Percentiles rank a stretch among this genome's conserved stretches.
Evolutionary conservation across 2,113 vertebrate species (phyloP).

Genomic region (Excalfactoria chinensis): DNA sequence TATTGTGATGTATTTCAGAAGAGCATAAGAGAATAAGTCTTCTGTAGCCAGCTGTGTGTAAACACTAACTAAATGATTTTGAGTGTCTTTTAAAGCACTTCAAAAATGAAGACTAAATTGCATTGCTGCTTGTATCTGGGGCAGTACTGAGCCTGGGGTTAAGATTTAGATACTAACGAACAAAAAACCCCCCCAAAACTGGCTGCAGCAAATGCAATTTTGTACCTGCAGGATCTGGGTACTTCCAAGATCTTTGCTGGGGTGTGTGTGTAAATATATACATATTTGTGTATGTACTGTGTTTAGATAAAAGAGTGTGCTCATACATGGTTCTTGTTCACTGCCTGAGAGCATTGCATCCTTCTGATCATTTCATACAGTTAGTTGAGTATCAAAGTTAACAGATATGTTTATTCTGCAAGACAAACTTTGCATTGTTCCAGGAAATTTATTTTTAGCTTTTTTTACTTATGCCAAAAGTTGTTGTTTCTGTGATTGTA

Average conservation of each 20-base stretch:
- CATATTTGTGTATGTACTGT: rapidly evolving
- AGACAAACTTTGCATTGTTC: background rate
- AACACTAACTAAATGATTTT: background rate
- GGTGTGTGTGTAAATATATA: background rate
- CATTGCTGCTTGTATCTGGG: background rate
- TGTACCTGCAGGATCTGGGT: background rate
- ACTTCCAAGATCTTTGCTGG: background rate
- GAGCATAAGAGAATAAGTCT: background rate
- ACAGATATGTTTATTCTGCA: background rate
- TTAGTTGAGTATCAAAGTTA: background rate
- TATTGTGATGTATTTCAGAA: background rate
- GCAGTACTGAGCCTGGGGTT: background rate
- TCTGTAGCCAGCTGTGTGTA: background rate
- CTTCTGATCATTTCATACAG: background rate
- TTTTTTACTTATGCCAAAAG: background rate
- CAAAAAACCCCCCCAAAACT: background rate
- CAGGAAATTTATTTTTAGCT: background rate
- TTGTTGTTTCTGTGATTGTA: background rate
- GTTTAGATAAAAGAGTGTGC: background rate
- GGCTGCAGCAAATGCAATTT: background rate
- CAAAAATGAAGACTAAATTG: background rate
- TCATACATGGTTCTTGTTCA: background rate
- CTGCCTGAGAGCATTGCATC: background rate
- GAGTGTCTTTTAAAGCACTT: background rate
- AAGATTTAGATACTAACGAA: background rate